phyloP scores from a whole-genome alignment of 2,888 invertebrate genomes.

The Saturnia pavonia region DNA sequence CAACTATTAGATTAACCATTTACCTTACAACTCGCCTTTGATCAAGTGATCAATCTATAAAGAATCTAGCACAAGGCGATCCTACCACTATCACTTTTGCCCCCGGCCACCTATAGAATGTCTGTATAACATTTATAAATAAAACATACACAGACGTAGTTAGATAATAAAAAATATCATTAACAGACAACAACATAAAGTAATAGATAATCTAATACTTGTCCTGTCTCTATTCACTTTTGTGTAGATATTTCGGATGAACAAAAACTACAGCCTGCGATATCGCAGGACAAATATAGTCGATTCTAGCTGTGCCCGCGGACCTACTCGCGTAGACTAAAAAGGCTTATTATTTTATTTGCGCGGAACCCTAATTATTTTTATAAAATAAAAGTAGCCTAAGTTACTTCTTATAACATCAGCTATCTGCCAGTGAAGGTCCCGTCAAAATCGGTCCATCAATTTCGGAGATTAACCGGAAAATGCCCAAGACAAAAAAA shows the following conservation, averaged over 20 bases:
- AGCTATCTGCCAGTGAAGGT: too few relatives aligned
- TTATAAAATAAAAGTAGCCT: too few relatives aligned
- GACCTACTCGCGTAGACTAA: too few relatives aligned
- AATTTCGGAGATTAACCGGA: too few relatives aligned
- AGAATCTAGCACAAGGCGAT: conserved; percentile 48
- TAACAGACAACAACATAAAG: not conserved
- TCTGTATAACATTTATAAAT: conserved; percentile 32
- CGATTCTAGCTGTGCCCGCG: too few relatives aligned
- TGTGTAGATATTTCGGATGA: not conserved
- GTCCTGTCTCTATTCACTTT: not conserved
- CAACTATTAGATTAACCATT: conserved; percentile 5
- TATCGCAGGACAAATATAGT: not conserved
- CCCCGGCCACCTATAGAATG: conserved; percentile 29
- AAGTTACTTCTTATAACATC: too few relatives aligned
- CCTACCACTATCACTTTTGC: conserved; percentile 45
- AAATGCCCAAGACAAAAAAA: too few relatives aligned
- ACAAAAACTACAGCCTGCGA: not conserved
- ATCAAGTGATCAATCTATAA: conserved; percentile 19
- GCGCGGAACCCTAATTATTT: too few relatives aligned
- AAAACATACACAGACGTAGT: conserved; percentile 5
- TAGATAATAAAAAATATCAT: conserved; percentile 16
- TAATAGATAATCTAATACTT: not conserved
- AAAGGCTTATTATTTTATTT: too few relatives aligned
- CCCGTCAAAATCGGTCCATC: too few relatives aligned
- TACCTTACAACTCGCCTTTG: conserved; percentile 16